phyloP scores from a whole-genome alignment of 92 coral and sea anemone genomes.

The Micromussa lordhowensis region DNA sequence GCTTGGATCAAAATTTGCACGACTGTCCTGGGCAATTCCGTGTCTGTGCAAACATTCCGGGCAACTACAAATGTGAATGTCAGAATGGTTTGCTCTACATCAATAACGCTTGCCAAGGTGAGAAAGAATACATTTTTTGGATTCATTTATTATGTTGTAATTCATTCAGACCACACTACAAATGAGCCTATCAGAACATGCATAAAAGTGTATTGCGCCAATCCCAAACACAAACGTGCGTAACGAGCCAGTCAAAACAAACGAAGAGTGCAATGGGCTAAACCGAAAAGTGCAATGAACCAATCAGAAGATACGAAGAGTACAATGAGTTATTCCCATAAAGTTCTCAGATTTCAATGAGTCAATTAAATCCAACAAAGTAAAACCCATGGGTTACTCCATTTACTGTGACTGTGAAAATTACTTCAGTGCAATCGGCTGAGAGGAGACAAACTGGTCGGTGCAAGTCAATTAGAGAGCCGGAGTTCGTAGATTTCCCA shows the following conservation, averaged over 20 bases:
- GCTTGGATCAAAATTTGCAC: constrained; percentile 10
- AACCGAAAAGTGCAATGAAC: no score
- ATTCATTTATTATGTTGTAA: neutral
- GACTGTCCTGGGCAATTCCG: constrained; percentile 33
- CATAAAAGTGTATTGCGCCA: neutral
- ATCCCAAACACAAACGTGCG: neutral
- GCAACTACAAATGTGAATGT: constrained; percentile 34
- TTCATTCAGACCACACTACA: neutral
- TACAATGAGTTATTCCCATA: no score
- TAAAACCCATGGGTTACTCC: neutral
- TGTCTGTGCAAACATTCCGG: constrained; percentile 33
- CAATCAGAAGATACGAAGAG: no score
- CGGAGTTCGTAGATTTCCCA: no score
- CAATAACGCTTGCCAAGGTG: constrained; percentile 40
- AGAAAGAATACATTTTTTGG: neutral
- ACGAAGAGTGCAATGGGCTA: neutral
- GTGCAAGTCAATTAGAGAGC: no score
- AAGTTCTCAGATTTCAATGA: no score
- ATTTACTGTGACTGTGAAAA: neutral
- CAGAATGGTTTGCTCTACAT: constrained; percentile 28
- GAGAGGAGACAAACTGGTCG: no score
- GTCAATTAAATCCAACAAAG: neutral
- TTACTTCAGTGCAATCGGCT: no score
- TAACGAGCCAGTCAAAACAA: neutral
- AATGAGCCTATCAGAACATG: neutral